phyloP scores from a whole-genome alignment of 2,797 vertebrate genomes.

The Mormyrops boulengeri region DNA sequence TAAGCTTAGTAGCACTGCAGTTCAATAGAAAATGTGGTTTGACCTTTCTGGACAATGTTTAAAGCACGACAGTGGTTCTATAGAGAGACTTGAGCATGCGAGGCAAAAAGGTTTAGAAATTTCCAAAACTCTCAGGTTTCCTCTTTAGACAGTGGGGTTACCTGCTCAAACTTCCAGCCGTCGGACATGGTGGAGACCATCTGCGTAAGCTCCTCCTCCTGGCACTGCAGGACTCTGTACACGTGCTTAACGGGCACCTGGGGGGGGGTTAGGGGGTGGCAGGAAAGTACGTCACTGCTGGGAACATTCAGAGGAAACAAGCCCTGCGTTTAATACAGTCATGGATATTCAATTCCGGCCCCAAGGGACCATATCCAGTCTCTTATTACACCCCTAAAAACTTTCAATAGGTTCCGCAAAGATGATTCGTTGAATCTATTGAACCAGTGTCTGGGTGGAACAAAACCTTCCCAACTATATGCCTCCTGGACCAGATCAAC shows the following conservation, averaged over 20 bases:
- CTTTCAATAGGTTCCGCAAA: background rate
- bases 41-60: background rate
- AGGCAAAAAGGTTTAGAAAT: background rate
- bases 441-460: background rate
- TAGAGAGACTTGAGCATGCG: background rate
- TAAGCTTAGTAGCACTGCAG: background rate
- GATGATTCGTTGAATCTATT: background rate
- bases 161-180: slow-evolving; percentile 85
- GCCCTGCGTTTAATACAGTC: background rate
- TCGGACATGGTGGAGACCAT: slow-evolving; percentile 88
- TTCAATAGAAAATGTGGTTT: background rate
- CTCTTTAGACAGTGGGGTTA: slow-evolving; percentile 34
- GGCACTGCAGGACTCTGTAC: slow-evolving; percentile 94
- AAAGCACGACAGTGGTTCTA: background rate
- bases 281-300: background rate
- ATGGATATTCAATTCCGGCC: background rate
- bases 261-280: background rate
- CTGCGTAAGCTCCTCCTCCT: slow-evolving; percentile 81
- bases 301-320: background rate
- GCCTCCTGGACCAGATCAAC: background rate
- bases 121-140: background rate
- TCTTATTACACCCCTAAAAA: slow-evolving; percentile 1
- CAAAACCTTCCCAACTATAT: background rate
- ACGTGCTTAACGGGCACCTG: slow-evolving; percentile 86
- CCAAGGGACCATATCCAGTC: background rate